Evolutionary conservation across 2,797 vertebrate genomes (phyloP).

Genomic region (Labroides dimidiatus): DNA sequence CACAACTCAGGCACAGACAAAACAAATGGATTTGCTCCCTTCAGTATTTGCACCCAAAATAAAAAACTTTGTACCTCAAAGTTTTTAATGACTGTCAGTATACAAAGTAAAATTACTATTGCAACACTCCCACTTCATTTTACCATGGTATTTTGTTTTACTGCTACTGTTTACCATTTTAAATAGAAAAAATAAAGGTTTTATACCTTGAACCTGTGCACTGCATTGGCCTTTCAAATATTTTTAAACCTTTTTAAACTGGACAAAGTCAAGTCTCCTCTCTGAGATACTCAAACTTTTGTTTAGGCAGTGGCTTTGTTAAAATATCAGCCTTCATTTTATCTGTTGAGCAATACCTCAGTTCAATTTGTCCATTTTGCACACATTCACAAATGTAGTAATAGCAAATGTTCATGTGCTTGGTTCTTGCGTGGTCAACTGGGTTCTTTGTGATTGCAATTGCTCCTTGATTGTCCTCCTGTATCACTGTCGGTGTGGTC

Average conservation of each 20-base stretch:
- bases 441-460: constrained; percentile 40
- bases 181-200: background rate
- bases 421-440: constrained; percentile 34
- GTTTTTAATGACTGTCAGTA: too few relatives aligned
- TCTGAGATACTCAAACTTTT: constrained; percentile 17
- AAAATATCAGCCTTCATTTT: constrained; percentile 33
- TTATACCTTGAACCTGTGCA: background rate
- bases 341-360: constrained; percentile 41
- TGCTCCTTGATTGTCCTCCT: constrained; percentile 55
- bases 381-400: constrained; percentile 59
- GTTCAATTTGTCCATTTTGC: constrained; percentile 48
- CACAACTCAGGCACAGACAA: too few relatives aligned
- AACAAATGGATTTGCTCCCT: too few relatives aligned
- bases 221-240: background rate
- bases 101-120: background rate
- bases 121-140: constrained; percentile 1
- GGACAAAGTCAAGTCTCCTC: background rate
- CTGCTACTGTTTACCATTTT: background rate
- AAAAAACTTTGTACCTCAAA: too few relatives aligned
- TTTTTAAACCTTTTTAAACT: background rate
- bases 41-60: too few relatives aligned
- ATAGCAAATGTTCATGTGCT: constrained; percentile 53
- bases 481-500: constrained; percentile 12
- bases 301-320: constrained; percentile 15
- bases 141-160: background rate